These are phyloP conservation scores for Plebejus melissa DNA, from an alignment of 2,888 invertebrate genomes.

Conservation along the genomic window DNA sequence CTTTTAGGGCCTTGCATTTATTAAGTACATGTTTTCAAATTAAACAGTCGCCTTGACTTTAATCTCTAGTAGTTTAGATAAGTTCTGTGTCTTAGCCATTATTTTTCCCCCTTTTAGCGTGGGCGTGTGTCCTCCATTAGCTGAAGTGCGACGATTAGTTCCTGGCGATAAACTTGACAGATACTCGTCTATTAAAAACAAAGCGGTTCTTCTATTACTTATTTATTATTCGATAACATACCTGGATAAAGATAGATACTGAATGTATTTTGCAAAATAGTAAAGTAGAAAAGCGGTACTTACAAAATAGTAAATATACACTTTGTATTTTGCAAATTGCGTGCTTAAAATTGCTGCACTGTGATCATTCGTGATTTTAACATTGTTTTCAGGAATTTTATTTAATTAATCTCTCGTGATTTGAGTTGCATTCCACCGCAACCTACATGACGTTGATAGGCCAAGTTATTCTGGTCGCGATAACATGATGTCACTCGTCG, in stretches of 20 bases:
- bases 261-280: no score
- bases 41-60: not conserved
- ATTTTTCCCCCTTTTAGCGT: not conserved
- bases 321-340: no score
- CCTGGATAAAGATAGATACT: not conserved
- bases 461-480: constrained; percentile 49
- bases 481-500: constrained; percentile 61
- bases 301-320: no score
- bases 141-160: not conserved
- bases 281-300: no score
- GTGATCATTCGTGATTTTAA: not conserved
- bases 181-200: not conserved
- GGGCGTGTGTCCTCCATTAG: not conserved
- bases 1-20: not conserved
- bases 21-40: not conserved
- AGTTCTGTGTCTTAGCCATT: not conserved
- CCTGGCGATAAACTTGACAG: not conserved
- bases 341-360: not conserved
- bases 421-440: not conserved
- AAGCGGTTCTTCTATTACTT: not conserved
- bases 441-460: constrained; percentile 38
- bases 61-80: not conserved
- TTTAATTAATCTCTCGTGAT: not conserved
- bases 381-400: not conserved
- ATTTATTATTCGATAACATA: not conserved